These are phyloP conservation scores for Pantherophis alleghaniensis DNA, from an alignment of 2,797 vertebrate genomes.

Conservation along the genomic window DNA sequence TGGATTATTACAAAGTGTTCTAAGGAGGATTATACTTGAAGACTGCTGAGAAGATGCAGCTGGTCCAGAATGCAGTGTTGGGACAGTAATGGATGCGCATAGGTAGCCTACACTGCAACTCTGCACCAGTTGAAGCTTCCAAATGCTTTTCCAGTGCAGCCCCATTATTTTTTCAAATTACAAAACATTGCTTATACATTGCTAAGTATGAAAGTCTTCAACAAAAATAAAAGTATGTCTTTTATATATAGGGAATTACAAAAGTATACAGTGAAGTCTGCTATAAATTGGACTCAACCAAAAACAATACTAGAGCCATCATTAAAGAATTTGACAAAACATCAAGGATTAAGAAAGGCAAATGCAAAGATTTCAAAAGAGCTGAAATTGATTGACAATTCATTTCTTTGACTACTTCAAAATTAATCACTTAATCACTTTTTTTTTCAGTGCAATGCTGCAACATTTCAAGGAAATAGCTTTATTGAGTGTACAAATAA, in stretches of 20 bases:
- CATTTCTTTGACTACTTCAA: slow-evolving; percentile 23
- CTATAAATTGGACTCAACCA: slow-evolving; percentile 30
- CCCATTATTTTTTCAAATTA: not conserved
- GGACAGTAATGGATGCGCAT: too few species aligned
- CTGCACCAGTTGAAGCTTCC: too few species aligned
- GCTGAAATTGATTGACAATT: slow-evolving; percentile 28
- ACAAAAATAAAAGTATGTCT: slow-evolving; percentile 11
- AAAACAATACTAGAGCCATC: slow-evolving; percentile 29
- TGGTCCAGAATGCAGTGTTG: too few species aligned
- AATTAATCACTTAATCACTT: slow-evolving; percentile 3
- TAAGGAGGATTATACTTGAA: too few species aligned
- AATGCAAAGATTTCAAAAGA: slow-evolving; percentile 28
- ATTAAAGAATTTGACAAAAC: slow-evolving; percentile 22
- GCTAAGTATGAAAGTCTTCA: slow-evolving; percentile 20
- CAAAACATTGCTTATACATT: not conserved
- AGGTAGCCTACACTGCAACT: too few species aligned
- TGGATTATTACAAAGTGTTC: too few species aligned
- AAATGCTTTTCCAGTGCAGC: too few species aligned
- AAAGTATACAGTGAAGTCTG: slow-evolving; percentile 40
- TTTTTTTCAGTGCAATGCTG: not conserved
- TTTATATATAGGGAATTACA: slow-evolving; percentile 12
- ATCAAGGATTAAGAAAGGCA: slow-evolving; percentile 56
- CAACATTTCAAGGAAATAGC: not conserved
- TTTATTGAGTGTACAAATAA: not conserved
- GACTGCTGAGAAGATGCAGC: too few species aligned